phyloP scores from a whole-genome alignment of 2,888 invertebrate species.

The Eulithis prunata region DNA sequence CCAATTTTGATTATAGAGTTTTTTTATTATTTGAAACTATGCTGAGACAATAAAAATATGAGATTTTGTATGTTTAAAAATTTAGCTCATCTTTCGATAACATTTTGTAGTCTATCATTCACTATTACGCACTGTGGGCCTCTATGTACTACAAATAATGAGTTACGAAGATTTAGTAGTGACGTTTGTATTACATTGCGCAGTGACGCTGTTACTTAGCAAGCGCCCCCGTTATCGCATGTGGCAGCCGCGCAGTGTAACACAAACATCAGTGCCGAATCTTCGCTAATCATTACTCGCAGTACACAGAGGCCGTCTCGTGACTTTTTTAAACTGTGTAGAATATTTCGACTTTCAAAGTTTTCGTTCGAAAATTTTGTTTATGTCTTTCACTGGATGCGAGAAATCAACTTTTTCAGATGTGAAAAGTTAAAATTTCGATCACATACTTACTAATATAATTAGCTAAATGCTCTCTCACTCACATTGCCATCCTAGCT shows the following conservation, averaged over 20 bases:
- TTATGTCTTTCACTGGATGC: conserved; percentile 60
- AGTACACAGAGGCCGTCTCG: too few species aligned
- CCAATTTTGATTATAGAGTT: conserved; percentile 48
- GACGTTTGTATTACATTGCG: too few species aligned
- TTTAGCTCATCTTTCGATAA: conserved; percentile 17
- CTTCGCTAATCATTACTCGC: too few species aligned
- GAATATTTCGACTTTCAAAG: conserved; percentile 65
- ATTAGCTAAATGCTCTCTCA: conserved; percentile 61
- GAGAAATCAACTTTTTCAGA: conserved; percentile 70
- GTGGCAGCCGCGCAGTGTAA: too few species aligned
- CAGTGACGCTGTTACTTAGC: too few species aligned
- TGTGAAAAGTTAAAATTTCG: conserved; percentile 72
- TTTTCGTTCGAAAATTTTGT: conserved; percentile 75
- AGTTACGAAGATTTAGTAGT: too few species aligned
- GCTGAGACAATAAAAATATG: conserved; percentile 52
- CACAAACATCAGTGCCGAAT: too few species aligned
- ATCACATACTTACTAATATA: conserved; percentile 48
- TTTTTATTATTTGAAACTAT: conserved; percentile 41
- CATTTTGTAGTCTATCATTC: background rate
- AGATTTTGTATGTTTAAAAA: conserved; percentile 38
- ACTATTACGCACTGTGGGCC: conserved; percentile 1
- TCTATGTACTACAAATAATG: background rate
- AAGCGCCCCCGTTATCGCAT: too few species aligned
- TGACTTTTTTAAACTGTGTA: conserved; percentile 13
- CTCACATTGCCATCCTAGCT: conserved; percentile 57